phyloP scores from a whole-genome alignment of 2,888 invertebrate species.

The Drosophila tripunctata region DNA sequence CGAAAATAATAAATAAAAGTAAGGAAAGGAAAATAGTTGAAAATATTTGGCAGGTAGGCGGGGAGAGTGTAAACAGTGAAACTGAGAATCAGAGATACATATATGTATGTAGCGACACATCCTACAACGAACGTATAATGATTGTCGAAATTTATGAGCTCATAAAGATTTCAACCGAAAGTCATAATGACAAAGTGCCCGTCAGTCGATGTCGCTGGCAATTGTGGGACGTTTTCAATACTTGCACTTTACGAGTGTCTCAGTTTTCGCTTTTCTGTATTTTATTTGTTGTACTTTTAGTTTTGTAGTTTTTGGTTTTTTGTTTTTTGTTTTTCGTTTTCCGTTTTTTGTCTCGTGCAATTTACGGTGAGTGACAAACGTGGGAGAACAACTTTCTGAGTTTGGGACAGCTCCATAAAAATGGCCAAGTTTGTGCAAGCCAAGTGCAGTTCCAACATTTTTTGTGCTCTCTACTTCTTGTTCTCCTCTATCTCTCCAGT shows the following conservation, averaged over 20 bases:
- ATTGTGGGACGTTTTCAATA: constrained; percentile 33
- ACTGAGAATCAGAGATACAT: background rate
- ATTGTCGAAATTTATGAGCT: constrained; percentile 70
- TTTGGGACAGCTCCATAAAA: constrained; percentile 60
- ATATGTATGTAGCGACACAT: background rate
- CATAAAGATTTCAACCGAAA: constrained; percentile 74
- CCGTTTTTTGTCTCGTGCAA: constrained; percentile 18
- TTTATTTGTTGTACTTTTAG: background rate
- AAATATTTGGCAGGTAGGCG: constrained; percentile 27
- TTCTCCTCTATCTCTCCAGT: background rate
- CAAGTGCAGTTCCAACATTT: constrained; percentile 47
- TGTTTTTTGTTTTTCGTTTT: constrained; percentile 11
- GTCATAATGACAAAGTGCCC: constrained; percentile 60
- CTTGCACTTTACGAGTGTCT: constrained; percentile 29
- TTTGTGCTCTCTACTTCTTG: constrained; percentile 8
- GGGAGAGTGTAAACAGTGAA: background rate
- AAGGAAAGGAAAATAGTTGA: constrained; percentile 18
- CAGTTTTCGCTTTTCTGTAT: background rate
- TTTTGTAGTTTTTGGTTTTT: background rate
- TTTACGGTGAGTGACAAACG: constrained; percentile 37
- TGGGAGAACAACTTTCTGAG: constrained; percentile 65
- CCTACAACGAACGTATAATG: constrained; percentile 24
- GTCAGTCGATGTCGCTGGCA: constrained; percentile 54
- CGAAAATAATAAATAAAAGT: constrained; percentile 20
- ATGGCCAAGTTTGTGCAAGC: constrained; percentile 47